Evolutionary conservation across 2,113 vertebrate species (phyloP), one percentile per base, ranked within the genome.

Genomic region (Brienomyrus longianalis): DNA sequence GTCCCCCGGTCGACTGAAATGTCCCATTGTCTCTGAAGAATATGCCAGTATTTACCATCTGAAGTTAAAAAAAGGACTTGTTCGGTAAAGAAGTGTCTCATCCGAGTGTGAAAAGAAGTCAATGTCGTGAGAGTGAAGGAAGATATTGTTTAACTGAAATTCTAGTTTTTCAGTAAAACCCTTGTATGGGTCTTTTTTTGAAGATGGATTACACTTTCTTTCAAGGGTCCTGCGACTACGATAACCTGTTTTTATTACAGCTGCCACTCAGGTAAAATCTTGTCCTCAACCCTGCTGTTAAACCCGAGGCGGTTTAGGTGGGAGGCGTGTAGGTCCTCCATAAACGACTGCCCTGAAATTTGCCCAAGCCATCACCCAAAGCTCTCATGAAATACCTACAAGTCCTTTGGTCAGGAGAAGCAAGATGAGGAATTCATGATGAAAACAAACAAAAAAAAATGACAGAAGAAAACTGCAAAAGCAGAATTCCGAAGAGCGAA

Each of bases 21-120:
- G 51, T 19, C 85, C 31, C 85, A 87, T 87, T 87, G 85, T 56
- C 31, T 52, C 27, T 54, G 85, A 56, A 87, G 48, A 35, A 87
- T 87, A 48, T 87, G 85, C 15, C 5, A 39, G 51, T 31, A 35
- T 86, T 87, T 87, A 56, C 7, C 85, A 87, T 87, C 31, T 87
- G 51, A 87, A 87, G 51, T 54, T 19, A 56, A 21, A 50, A 50
- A 87, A 56, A 27, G 15, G 17, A 87, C 35, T 87, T 35, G n/a
- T 23, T 84, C 5, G 48, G 31, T 15, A 23, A 11, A 35, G 50
- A 54, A n/a, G 21, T 47, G 47, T 86, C 50, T 86, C 85, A 35
- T 47, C 85, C 35, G 27, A 86, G 85, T 48, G 51, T 87, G 51
- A 87, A 56, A 17, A 35, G 85, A 56, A 54, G 85, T 35, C 13